These are phyloP conservation scores for Lycodopsis pacificus DNA, from an alignment of 2,797 vertebrate genomes.

Conservation along the genomic window DNA sequence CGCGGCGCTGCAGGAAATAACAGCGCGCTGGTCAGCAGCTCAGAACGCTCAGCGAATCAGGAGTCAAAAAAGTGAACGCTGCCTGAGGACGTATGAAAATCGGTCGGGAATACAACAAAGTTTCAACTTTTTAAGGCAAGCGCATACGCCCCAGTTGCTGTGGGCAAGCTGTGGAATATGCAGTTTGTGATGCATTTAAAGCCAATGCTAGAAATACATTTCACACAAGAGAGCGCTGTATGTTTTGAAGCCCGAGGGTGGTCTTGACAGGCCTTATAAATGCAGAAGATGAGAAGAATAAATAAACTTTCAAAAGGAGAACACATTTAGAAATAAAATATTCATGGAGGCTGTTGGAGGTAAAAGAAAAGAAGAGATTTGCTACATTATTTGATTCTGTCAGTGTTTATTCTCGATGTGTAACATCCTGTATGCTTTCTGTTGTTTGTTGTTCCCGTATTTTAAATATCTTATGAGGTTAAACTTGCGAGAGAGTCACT, in stretches of 20 bases:
- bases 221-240: slow-evolving; percentile 51
- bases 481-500: background rate
- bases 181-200: slow-evolving; percentile 61
- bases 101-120: slow-evolving; percentile 28
- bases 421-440: background rate
- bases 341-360: slow-evolving; percentile 45
- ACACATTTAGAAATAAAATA: slow-evolving; percentile 54
- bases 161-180: slow-evolving; percentile 59
- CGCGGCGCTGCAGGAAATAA: slow-evolving; percentile 17
- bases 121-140: slow-evolving; percentile 59
- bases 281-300: slow-evolving; percentile 60
- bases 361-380: slow-evolving; percentile 17
- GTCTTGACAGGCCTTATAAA: slow-evolving; percentile 59
- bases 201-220: slow-evolving; percentile 56
- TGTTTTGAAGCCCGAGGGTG: slow-evolving; percentile 55
- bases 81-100: slow-evolving; percentile 48
- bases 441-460: background rate
- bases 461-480: background rate
- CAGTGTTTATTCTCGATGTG: slow-evolving; percentile 8
- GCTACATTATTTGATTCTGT: slow-evolving; percentile 22
- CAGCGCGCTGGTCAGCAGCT: slow-evolving; percentile 36
- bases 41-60: slow-evolving; percentile 7
- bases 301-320: slow-evolving; percentile 58
- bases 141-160: slow-evolving; percentile 55
- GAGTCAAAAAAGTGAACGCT: slow-evolving; percentile 22